Conservation (phyloP, 2,888 invertebrate genomes). For the Ophraella communa region DNA sequence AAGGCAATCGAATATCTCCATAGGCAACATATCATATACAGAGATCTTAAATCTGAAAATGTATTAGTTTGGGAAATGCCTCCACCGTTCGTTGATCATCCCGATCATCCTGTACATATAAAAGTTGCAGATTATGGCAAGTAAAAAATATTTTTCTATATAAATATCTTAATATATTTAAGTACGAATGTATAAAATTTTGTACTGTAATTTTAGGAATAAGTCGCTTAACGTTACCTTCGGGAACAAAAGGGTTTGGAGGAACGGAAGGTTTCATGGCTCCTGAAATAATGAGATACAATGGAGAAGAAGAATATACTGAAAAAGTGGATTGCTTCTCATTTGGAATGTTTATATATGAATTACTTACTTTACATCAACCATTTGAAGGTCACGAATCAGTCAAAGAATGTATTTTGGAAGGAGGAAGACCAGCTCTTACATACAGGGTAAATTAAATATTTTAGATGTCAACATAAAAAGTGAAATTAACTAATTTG, state of each 20-base stretch:
- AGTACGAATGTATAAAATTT: not conserved
- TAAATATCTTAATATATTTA: no score
- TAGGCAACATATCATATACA: conserved; percentile 89
- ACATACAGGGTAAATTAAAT: conserved; percentile 72
- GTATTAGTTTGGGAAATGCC: conserved; percentile 98
- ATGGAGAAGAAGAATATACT: conserved; percentile 98
- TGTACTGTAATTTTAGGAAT: conserved; percentile 68
- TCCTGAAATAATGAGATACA: conserved; percentile 97
- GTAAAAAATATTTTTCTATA: not conserved
- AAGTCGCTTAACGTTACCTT: conserved; percentile 84
- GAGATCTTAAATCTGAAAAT: conserved; percentile 95
- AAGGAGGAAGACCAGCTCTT: conserved; percentile 90
- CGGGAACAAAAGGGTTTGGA: conserved; percentile 95
- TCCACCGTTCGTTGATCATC: conserved; percentile 72
- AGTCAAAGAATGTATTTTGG: conserved; percentile 94
- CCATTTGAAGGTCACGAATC: conserved; percentile 97
- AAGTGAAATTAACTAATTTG: conserved; percentile 16
- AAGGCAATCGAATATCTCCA: conserved; percentile 96
- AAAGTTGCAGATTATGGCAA: conserved; percentile 95
- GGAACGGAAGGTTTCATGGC: conserved; percentile 99
- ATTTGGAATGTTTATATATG: conserved; percentile 98
- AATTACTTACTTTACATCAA: conserved; percentile 88
- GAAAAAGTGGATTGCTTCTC: conserved; percentile 99
- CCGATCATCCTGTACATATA: conserved; percentile 78
- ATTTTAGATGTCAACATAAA: not conserved